Base-by-base conservation (phyloP, 2,888 invertebrate genomes). In the Rotaria magnacalcarata region DNA sequence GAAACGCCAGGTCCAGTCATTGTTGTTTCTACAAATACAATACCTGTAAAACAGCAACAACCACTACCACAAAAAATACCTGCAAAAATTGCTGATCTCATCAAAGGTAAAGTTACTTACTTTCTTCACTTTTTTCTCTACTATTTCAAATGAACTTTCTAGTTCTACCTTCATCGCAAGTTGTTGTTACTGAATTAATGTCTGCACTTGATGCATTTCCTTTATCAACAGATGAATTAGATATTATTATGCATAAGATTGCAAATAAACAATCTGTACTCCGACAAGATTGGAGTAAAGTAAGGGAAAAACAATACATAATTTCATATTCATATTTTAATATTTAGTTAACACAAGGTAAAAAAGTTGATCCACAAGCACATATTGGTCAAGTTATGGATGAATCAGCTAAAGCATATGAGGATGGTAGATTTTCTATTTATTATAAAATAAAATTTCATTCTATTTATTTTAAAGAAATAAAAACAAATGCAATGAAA, bases 351-450 rank as follows among this genome's bases (percentile, higher is more conserved):
- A 47, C 47, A 80, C 47, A n/a, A 21, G 80, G 80, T n/a, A 34
- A 80, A 80, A 80, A 80, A n/a, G 47, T 80, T 19, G 80, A 80
- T 80, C 80, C 80, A 11, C 43, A 80, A 47, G 47, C 4, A 14
- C 80, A 80, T n/a, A 80, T 80, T 47, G 80, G 80, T 24, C 80
- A 80, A n/a, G n/a, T 80, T n/a, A 47, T 80, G 47, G 80, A 80
- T 80, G 80, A 80, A 19, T 43, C 47, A 80, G n/a, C 80, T 11
- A 80, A 80, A 80, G 43, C 80, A 14, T 80, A 80, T 47, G 47
- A 21, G 4, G 80, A 80, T 47, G 80, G 80, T 80, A 75, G 24
- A 67, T 24, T 24, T 16, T 67, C 19, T 14, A 67, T 67, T 34
- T 24, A 43, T 47, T n/a, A 0, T 47, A 6, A 4, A 41, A 74